Percentiles rank a stretch among this genome's conserved stretches.
Evolutionary conservation across 2,888 invertebrate species (phyloP).

Genomic region (Rosalia funebris): DNA sequence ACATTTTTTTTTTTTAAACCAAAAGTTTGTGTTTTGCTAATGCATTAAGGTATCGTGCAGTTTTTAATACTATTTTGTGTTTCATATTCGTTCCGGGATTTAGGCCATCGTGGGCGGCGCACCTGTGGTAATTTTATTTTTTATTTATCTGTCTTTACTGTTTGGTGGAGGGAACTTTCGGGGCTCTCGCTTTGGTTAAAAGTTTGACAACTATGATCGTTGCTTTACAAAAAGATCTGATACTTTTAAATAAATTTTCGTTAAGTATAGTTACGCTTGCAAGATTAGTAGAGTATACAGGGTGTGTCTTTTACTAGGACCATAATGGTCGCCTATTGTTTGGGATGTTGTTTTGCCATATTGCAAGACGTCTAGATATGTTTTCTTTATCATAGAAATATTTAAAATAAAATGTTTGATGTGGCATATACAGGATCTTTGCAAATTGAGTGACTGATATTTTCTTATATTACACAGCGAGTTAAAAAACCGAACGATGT

Average conservation of each 20-base stretch:
- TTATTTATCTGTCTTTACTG: conserved; percentile 15
- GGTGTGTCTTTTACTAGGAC: neutral
- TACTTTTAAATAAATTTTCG: conserved; percentile 12
- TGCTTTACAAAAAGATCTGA: neutral
- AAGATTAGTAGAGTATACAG: conserved; percentile 18
- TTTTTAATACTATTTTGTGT: conserved; percentile 31
- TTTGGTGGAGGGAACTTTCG: conserved; percentile 2
- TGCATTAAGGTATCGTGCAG: neutral
- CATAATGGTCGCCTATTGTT: no score
- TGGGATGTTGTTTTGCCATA: no score
- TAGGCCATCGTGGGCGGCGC: conserved; percentile 35
- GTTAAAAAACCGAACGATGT: no score
- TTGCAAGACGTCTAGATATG: no score
- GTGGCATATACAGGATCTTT: no score
- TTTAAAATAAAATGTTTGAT: no score
- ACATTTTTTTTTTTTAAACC: conserved; percentile 7
- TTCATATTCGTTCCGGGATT: conserved; percentile 50
- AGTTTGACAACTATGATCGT: neutral
- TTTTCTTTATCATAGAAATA: no score
- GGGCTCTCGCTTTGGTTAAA: conserved; percentile 5
- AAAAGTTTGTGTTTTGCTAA: no score
- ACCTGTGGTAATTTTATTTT: conserved; percentile 31
- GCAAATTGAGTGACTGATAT: no score
- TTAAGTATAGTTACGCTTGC: conserved; percentile 31
- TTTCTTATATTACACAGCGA: no score